Conservation (phyloP, 2,888 invertebrate species). For the Vandiemenella viatica region DNA sequence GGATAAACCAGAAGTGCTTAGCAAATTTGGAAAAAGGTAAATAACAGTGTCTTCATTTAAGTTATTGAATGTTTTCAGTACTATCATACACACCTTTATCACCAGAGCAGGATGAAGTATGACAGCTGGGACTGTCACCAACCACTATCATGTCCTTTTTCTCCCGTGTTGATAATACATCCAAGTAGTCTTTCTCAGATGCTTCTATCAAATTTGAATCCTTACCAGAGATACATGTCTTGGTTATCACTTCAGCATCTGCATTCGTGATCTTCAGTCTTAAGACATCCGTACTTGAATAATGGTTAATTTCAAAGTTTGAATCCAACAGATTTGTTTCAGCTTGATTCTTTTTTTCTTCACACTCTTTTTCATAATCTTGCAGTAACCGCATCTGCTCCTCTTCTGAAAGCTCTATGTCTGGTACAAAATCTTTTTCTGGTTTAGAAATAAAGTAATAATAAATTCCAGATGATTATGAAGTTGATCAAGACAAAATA, state of each 20-base stretch:
- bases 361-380: conserved; percentile 51
- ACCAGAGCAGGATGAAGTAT: conserved; percentile 15
- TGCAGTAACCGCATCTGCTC: conserved; percentile 49
- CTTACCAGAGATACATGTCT: conserved; percentile 3
- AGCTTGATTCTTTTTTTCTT: conserved; percentile 18
- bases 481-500: too few relatives aligned
- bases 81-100: too few relatives aligned
- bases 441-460: too few relatives aligned
- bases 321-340: conserved; percentile 2
- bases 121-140: conserved; percentile 22
- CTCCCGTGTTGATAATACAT: conserved; percentile 12
- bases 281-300: too few relatives aligned
- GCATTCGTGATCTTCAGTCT: not conserved
- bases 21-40: too few relatives aligned
- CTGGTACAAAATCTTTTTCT: conserved; percentile 43
- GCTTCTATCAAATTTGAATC: too few relatives aligned
- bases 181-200: not conserved
- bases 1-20: too few relatives aligned
- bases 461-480: too few relatives aligned
- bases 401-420: conserved; percentile 53
- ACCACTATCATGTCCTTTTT: conserved; percentile 17
- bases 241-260: conserved; percentile 16
- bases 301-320: conserved; percentile 4
- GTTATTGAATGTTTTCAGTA: too few relatives aligned
- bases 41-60: too few relatives aligned